Conservation (phyloP, 2,888 invertebrate species). For the Conistra vaccinii region DNA sequence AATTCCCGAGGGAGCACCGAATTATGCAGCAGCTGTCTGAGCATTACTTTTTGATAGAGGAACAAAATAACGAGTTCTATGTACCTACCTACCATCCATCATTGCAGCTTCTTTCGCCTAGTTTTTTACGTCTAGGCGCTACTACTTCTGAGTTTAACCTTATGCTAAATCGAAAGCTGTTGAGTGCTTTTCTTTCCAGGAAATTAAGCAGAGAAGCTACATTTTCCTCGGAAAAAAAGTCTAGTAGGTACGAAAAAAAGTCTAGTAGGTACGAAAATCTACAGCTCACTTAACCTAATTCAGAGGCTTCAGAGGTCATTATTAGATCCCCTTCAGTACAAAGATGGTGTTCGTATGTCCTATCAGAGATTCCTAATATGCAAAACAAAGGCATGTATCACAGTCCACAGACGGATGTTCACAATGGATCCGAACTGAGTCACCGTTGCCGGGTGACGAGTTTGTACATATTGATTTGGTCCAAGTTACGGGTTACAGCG, state of each 20-base stretch:
- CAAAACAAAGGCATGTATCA: slow-evolving; percentile 50
- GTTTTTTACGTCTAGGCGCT: too few relatives aligned
- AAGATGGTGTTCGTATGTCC: slow-evolving; percentile 14
- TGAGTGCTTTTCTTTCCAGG: not conserved
- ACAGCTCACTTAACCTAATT: not conserved
- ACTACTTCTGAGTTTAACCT: not conserved
- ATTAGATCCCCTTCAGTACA: not conserved
- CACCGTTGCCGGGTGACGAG: slow-evolving; percentile 48
- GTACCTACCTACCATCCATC: too few relatives aligned
- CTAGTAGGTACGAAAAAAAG: too few relatives aligned
- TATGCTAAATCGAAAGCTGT: not conserved
- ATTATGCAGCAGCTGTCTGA: slow-evolving; percentile 16
- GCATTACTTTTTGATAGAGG: not conserved
- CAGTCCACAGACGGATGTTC: slow-evolving; percentile 51
- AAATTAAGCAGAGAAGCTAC: not conserved
- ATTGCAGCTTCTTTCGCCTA: not conserved
- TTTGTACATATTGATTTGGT: slow-evolving; percentile 23
- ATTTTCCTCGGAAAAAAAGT: not conserved
- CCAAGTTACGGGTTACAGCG: slow-evolving; percentile 31
- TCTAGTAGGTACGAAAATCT: not conserved
- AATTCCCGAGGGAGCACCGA: not conserved
- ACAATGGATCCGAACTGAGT: slow-evolving; percentile 62
- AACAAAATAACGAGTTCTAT: not conserved
- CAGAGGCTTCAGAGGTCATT: not conserved
- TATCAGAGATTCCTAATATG: slow-evolving; percentile 23